Evolutionary conservation across 1,140 invertebrate genomes (phyloP).

Genomic region (Pectinophora gossypiella): DNA sequence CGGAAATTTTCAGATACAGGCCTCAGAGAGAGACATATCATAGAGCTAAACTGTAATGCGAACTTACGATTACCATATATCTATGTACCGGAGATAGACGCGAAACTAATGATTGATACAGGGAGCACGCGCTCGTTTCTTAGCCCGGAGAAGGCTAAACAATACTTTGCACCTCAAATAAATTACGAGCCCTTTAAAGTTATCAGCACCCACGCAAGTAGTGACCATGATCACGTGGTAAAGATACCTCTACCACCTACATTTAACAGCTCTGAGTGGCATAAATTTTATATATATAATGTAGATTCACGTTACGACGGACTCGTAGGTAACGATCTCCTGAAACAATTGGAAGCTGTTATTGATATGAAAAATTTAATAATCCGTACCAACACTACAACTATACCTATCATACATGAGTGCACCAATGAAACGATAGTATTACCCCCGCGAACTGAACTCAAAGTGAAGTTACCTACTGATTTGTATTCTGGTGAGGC

Average conservation of each 20-base stretch:
- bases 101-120: conserved; percentile 12
- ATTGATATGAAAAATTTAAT: too few species aligned
- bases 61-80: conserved; percentile 9
- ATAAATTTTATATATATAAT: conserved; percentile 9
- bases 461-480: too few species aligned
- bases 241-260: background rate
- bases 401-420: too few species aligned
- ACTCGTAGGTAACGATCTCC: too few species aligned
- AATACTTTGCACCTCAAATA: background rate
- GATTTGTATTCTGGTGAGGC: too few species aligned
- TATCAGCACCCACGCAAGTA: conserved; percentile 6
- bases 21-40: background rate
- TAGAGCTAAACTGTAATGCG: conserved; percentile 4
- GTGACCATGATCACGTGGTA: conserved; percentile 5
- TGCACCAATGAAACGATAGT: too few species aligned
- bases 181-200: conserved; percentile 8
- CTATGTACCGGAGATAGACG: conserved; percentile 5
- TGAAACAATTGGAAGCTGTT: too few species aligned
- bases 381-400: too few species aligned
- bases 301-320: conserved; percentile 5
- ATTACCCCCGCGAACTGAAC: too few species aligned
- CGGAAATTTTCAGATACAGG: background rate
- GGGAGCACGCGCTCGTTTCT: conserved; percentile 10
- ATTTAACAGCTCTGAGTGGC: background rate
- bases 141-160: conserved; percentile 1